Percentiles rank a stretch among this genome's conserved stretches.
Conservation (phyloP, 2,113 vertebrate species). For the Thunnus thynnus region DNA sequence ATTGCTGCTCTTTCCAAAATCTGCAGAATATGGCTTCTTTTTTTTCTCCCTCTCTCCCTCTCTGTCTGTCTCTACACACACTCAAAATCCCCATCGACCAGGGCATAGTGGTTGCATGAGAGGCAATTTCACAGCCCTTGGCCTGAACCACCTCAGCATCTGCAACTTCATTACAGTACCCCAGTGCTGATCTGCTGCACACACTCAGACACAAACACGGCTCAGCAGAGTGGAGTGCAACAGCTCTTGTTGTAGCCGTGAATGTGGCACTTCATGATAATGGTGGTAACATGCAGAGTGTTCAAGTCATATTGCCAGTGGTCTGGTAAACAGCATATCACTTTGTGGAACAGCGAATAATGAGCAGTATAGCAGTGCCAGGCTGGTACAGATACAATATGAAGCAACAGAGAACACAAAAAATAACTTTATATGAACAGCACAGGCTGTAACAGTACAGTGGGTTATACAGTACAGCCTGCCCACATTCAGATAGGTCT, state of each 20-base stretch:
- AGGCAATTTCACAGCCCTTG: constrained; percentile 78
- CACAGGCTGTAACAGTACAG: background rate
- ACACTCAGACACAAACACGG: constrained; percentile 26
- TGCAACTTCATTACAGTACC: constrained; percentile 62
- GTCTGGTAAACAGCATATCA: constrained; percentile 34
- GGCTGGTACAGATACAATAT: constrained; percentile 13
- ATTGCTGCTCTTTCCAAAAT: constrained; percentile 17
- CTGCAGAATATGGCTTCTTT: constrained; percentile 14
- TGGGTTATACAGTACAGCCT: background rate
- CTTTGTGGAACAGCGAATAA: constrained; percentile 34
- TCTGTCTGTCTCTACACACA: constrained; percentile 16
- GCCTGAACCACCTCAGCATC: constrained; percentile 59
- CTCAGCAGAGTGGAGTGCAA: constrained; percentile 1
- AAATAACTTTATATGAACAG: background rate
- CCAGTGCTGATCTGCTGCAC: constrained; percentile 13
- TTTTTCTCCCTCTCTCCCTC: background rate
- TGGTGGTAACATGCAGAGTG: constrained; percentile 17
- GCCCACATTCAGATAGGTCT: background rate
- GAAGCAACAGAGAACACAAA: constrained; percentile 3
- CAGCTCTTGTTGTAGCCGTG: constrained; percentile 32
- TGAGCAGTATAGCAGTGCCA: background rate
- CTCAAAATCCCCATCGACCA: constrained; percentile 11
- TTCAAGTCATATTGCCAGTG: constrained; percentile 18
- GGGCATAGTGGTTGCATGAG: constrained; percentile 53
- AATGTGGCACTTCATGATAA: constrained; percentile 55